phyloP scores from a whole-genome alignment of 2,888 invertebrate species.

The Hipparchia sbordonii region DNA sequence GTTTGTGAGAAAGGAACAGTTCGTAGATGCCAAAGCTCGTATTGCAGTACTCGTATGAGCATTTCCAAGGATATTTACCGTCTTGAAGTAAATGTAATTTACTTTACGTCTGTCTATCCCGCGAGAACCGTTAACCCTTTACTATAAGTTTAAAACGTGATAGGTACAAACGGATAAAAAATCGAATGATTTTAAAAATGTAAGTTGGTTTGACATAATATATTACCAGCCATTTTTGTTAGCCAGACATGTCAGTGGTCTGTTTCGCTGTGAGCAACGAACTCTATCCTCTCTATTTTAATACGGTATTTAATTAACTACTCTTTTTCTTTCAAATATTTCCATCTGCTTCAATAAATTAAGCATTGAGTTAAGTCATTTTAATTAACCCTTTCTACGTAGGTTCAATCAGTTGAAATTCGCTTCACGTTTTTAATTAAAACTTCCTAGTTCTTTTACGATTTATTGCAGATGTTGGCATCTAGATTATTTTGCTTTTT shows the following conservation, averaged over 20 bases:
- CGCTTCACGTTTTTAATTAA: conserved; percentile 43
- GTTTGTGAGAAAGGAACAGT: conserved; percentile 37
- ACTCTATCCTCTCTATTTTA: background rate
- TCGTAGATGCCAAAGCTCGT: conserved; percentile 1
- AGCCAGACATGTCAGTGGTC: no score
- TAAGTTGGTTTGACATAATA: no score
- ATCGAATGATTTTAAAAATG: no score
- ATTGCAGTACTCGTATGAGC: background rate
- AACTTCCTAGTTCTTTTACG: conserved; percentile 39
- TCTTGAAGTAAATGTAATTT: conserved; percentile 9
- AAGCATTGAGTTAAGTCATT: conserved; percentile 24
- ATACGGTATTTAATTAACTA: background rate
- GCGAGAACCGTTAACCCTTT: background rate
- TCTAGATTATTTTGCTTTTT: conserved; percentile 28
- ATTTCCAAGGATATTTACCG: conserved; percentile 10
- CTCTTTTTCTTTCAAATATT: conserved; percentile 5
- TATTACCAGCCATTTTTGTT: no score
- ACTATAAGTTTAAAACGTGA: background rate
- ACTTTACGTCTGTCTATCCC: conserved; percentile 3
- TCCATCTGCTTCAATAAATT: conserved; percentile 15
- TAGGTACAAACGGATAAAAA: no score
- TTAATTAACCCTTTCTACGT: conserved; percentile 39
- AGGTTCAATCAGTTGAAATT: conserved; percentile 33
- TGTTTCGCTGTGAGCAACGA: background rate
- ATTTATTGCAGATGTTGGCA: conserved; percentile 34